Conservation (phyloP, 64 coral and sea anemone species). For the Montipora sp. region DNA sequence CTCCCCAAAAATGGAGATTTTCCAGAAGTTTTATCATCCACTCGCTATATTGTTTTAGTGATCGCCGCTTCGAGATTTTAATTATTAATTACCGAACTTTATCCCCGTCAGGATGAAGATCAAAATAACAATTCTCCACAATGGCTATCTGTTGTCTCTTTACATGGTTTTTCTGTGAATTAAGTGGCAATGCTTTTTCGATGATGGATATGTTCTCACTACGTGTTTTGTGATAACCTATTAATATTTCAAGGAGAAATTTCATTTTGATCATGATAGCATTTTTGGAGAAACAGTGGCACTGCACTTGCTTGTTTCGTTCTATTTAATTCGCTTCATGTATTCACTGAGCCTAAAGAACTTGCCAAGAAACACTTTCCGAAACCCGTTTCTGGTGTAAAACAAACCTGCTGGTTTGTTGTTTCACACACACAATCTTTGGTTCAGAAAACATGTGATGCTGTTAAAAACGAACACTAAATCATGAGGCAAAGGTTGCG, state of each 20-base stretch:
- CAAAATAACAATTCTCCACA: background rate
- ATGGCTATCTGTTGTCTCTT: background rate
- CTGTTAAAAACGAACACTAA: too few species aligned
- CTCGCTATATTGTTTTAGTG: background rate
- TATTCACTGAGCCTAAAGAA: too few species aligned
- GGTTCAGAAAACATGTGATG: too few species aligned
- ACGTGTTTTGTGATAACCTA: background rate
- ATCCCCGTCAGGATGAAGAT: background rate
- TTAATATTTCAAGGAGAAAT: background rate
- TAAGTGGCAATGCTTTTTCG: background rate
- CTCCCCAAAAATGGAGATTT: background rate
- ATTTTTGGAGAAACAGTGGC: too few species aligned
- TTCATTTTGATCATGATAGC: background rate
- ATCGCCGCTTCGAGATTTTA: background rate
- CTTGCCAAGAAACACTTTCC: too few species aligned
- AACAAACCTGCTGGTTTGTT: too few species aligned
- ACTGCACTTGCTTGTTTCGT: too few species aligned
- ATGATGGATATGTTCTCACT: background rate
- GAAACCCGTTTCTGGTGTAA: too few species aligned
- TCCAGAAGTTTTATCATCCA: background rate
- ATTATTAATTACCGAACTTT: slow-evolving; percentile 4
- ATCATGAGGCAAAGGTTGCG: too few species aligned
- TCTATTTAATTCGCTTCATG: too few species aligned
- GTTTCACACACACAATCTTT: too few species aligned
- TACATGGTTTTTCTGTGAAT: background rate